A percentile compares a stretch with the other conserved stretches of the same genome.
Evolutionary conservation across 2,113 vertebrate species (phyloP).

Genomic region (Rhinoderma darwinii): DNA sequence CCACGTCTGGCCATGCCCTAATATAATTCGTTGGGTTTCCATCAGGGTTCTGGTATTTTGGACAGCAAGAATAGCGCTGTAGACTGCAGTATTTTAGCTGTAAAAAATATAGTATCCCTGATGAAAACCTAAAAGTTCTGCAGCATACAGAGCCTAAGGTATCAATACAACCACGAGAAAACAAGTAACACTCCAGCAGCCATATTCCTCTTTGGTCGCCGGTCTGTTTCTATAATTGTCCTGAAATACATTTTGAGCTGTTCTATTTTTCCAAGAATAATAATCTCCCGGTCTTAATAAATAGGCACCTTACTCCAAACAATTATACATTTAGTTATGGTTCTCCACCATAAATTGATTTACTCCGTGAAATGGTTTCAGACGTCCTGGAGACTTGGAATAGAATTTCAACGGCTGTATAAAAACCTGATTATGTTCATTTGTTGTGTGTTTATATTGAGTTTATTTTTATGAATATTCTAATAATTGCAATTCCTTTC

Average conservation of each 20-base stretch:
- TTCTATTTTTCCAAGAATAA: neutral
- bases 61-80: too few species aligned
- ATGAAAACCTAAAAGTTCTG: too few species aligned
- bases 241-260: neutral
- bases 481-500: neutral
- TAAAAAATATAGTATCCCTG: too few species aligned
- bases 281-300: constrained; percentile 11
- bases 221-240: neutral
- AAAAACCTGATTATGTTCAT: neutral
- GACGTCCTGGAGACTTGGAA: neutral
- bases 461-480: neutral
- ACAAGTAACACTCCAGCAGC: neutral
- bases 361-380: constrained; percentile 27
- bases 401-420: constrained; percentile 23
- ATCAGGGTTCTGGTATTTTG: too few species aligned
- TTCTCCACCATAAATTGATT: constrained; percentile 31
- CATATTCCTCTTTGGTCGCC: neutral
- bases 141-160: neutral
- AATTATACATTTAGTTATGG: constrained; percentile 36
- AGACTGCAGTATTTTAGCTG: too few species aligned
- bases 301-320: constrained; percentile 19
- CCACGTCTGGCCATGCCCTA: too few species aligned
- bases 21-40: too few species aligned
- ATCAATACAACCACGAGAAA: neutral
- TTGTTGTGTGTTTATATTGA: constrained; percentile 11